These are phyloP conservation scores for Sminthurides bifidus DNA, from an alignment of 1,140 invertebrate species.

Conservation along the genomic window DNA sequence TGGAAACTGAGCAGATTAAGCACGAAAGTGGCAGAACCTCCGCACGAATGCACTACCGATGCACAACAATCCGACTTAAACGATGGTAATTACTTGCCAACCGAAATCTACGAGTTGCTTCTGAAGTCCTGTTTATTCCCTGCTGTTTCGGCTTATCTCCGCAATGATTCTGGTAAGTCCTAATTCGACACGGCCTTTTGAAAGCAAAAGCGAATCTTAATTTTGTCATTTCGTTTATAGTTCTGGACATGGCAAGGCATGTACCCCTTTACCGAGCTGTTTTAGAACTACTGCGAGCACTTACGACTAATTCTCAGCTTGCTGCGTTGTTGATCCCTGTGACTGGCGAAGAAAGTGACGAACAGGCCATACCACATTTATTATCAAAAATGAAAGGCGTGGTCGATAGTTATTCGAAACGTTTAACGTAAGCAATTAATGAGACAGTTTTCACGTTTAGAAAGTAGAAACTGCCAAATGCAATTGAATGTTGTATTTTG, in stretches of 20 bases:
- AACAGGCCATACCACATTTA: conserved; percentile 50
- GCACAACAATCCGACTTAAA: neutral
- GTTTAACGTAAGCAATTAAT: conserved; percentile 61
- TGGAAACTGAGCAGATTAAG: conserved; percentile 6
- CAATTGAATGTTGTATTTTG: neutral
- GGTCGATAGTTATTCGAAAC: conserved; percentile 77
- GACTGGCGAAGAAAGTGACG: conserved; percentile 35
- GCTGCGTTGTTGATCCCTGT: conserved; percentile 53
- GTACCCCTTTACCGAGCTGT: conserved; percentile 80
- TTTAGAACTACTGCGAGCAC: conserved; percentile 62
- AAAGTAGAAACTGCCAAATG: too few relatives aligned
- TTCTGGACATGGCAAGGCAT: conserved; percentile 86
- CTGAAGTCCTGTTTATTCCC: conserved; percentile 71
- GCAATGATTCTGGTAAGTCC: conserved; percentile 71
- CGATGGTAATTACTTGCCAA: conserved; percentile 41
- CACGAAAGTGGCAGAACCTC: too few relatives aligned
- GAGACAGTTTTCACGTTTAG: too few relatives aligned
- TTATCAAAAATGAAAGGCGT: conserved; percentile 76
- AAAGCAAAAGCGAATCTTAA: neutral
- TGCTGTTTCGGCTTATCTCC: conserved; percentile 77
- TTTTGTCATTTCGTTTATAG: conserved; percentile 37
- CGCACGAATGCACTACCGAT: conserved; percentile 15
- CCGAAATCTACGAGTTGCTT: conserved; percentile 60
- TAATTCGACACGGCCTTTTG: neutral
- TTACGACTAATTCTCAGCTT: conserved; percentile 56